A percentile compares a stretch with the other conserved stretches of the same genome.
phyloP scores from a whole-genome alignment of 64 coral and sea anemone species.

The Dendrophyllia cribrosa region DNA sequence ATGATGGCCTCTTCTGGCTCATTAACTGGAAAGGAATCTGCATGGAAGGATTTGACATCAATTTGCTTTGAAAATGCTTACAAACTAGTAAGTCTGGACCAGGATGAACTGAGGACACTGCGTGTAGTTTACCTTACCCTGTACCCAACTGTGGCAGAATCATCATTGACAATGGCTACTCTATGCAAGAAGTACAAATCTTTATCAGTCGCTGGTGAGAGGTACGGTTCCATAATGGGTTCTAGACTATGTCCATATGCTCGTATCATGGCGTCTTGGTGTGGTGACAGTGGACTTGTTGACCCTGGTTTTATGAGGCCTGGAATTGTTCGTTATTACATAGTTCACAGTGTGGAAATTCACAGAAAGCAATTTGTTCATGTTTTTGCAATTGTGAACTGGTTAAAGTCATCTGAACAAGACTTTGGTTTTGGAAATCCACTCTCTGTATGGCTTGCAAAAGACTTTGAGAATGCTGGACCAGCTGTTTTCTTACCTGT shows the following conservation, averaged over 20 bases:
- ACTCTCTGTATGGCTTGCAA: conserved; percentile 37
- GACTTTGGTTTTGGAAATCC: conserved; percentile 73
- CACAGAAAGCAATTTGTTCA: conserved; percentile 37
- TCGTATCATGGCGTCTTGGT: too few species aligned
- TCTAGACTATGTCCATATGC: conserved; percentile 62
- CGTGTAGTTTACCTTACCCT: conserved; percentile 38
- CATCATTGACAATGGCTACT: too few species aligned
- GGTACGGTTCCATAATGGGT: conserved; percentile 59
- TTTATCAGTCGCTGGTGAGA: conserved; percentile 59
- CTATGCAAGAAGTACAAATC: too few species aligned
- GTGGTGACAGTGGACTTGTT: too few species aligned
- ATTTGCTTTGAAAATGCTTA: conserved; percentile 4
- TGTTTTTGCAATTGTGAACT: conserved; percentile 68
- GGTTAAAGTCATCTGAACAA: conserved; percentile 49
- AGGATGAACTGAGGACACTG: conserved; percentile 33
- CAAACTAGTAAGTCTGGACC: conserved; percentile 54
- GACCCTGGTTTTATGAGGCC: too few species aligned
- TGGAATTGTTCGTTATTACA: conserved; percentile 44
- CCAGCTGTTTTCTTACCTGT: conserved; percentile 57
- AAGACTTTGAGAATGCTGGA: conserved; percentile 26
- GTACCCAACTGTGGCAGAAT: conserved; percentile 43
- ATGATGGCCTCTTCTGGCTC: conserved; percentile 49
- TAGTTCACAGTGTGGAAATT: conserved; percentile 61
- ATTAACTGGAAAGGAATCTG: conserved; percentile 36
- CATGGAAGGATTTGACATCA: conserved; percentile 30